phyloP scores from a whole-genome alignment of 1,140 invertebrate genomes.

The Lordiphosa clarofinis region DNA sequence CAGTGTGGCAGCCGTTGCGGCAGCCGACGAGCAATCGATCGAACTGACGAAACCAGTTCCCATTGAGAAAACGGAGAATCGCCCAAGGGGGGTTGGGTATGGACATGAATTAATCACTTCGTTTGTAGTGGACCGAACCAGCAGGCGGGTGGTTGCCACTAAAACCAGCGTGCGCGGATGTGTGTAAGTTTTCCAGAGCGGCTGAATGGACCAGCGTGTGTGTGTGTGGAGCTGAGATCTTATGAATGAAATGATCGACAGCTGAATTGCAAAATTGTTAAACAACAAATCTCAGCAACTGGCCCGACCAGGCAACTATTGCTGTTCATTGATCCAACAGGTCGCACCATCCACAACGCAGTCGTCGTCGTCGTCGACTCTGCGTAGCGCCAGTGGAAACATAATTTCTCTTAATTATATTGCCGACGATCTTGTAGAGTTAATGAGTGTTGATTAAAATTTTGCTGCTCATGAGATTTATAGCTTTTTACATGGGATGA shows the following conservation, averaged over 20 bases:
- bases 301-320: conserved; percentile 9
- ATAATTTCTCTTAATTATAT: conserved; percentile 78
- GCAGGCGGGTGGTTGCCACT: conserved; percentile 51
- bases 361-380: conserved; percentile 4
- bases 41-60: conserved; percentile 73
- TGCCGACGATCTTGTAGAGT: conserved; percentile 67
- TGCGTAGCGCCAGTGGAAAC: conserved; percentile 57
- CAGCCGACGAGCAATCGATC: conserved; percentile 28
- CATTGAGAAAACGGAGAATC: conserved; percentile 70
- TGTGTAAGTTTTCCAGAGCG: conserved; percentile 71
- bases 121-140: conserved; percentile 61
- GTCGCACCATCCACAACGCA: conserved; percentile 29
- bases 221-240: conserved; percentile 43
- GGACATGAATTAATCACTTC: conserved; percentile 76
- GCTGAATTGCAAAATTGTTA: conserved; percentile 78
- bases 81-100: conserved; percentile 28
- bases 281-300: conserved; percentile 45
- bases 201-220: conserved; percentile 37
- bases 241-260: conserved; percentile 79
- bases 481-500: conserved; percentile 30
- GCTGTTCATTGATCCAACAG: conserved; percentile 64
- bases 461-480: conserved; percentile 53
- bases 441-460: conserved; percentile 77
- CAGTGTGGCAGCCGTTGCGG: conserved; percentile 31
- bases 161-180: conserved; percentile 60